Evolutionary conservation across 2,113 vertebrate species (phyloP), one percentile per base, ranked within the genome.

Genomic region (Gymnocephalus cernua): DNA sequence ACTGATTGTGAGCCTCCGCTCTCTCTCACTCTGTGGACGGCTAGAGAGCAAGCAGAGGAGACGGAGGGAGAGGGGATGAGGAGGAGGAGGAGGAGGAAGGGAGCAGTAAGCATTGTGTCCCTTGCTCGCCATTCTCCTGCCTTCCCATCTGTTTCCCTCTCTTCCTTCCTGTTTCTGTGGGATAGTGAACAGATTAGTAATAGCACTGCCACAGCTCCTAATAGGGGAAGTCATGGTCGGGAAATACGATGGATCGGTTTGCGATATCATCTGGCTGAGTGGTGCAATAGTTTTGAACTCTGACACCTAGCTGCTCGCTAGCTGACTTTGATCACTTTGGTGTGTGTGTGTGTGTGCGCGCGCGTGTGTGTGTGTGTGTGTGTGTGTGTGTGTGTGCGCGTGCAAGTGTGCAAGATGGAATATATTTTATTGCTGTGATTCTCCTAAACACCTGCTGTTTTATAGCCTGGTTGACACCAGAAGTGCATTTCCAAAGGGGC

Each of bases 111-210:
- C 80, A 95, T 96, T 96, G 96, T 97, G 94, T 92, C 91, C 88
- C 79, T 81, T 23, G 63, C 86, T 91, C 5, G 91, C 91, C 86
- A 53, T 90, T 93, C 95, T 94, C 94, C 91, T 92, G 78, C 65
- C 90, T 93, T 95, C 91, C 95, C 96, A 94, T 95, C 95, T 95
- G 95, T 95, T 96, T 96, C 93, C 96, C 90, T 90, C 70, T 92
- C 96, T 96, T 96, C 95, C 96, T 97, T 96, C 96, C 96, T 94
- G 91, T 88, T 92, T 88, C 91, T 69, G 87, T 93, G 91, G 93
- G 93, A 92, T 92, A 89, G 91, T 77, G 77, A 81, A 29, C 82
- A 86, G 82, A 89, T 93, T 91, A 91, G 89, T 88, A 87, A 90
- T 85, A 90, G 86, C 83, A 69, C 74, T 32, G 53, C 70, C 62